phyloP scores from a whole-genome alignment of 1,140 invertebrate species.

The Ceratitis capitata region DNA sequence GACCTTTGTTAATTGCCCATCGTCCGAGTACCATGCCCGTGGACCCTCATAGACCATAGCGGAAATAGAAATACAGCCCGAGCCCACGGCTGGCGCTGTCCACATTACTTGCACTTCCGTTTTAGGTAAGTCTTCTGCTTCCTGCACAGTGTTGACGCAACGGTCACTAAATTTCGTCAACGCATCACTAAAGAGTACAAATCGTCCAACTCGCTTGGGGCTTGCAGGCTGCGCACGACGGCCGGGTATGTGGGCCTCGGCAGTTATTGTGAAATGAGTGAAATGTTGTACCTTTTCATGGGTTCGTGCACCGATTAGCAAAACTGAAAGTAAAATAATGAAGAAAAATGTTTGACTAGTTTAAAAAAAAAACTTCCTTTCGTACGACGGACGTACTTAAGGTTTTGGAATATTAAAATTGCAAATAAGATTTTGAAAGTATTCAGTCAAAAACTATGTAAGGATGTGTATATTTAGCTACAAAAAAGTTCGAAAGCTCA shows the following conservation, averaged over 20 bases:
- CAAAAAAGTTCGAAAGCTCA: too few species aligned
- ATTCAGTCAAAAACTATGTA: too few species aligned
- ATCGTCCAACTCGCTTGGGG: conserved; percentile 74
- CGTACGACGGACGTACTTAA: too few species aligned
- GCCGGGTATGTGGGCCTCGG: conserved; percentile 72
- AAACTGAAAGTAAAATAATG: conserved; percentile 70
- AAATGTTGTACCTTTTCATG: conserved; percentile 83
- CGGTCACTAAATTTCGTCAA: conserved; percentile 83
- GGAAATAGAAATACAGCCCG: conserved; percentile 82
- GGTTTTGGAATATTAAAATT: too few species aligned
- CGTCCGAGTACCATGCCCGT: conserved; percentile 89
- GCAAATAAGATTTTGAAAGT: too few species aligned
- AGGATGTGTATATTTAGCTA: too few species aligned
- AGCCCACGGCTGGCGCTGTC: conserved; percentile 83
- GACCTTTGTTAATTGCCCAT: conserved; percentile 81
- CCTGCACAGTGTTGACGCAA: conserved; percentile 86
- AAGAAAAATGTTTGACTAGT: too few species aligned
- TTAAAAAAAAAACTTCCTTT: too few species aligned
- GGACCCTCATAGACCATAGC: conserved; percentile 88
- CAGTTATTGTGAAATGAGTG: conserved; percentile 82
- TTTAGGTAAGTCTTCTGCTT: conserved; percentile 81
- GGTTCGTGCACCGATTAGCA: conserved; percentile 77
- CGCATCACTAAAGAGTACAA: conserved; percentile 84
- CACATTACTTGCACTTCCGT: conserved; percentile 90
- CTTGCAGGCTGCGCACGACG: conserved; percentile 64